phyloP scores from a whole-genome alignment of 2,888 invertebrate genomes.

The Tridacna gigas region DNA sequence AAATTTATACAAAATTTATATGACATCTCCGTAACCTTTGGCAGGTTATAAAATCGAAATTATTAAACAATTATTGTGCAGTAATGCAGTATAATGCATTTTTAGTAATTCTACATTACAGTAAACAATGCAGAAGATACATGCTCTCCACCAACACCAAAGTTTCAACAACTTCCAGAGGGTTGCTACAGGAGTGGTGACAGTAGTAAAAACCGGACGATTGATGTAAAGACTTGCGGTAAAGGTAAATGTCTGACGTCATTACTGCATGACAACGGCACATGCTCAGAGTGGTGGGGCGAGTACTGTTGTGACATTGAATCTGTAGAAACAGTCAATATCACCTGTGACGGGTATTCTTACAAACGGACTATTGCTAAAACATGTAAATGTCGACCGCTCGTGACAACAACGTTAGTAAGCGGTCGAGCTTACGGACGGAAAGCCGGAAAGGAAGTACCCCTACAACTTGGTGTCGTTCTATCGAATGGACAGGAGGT shows the following conservation, averaged over 20 bases:
- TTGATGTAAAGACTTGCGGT: constrained; percentile 42
- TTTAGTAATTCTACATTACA: not conserved
- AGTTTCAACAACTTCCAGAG: constrained; percentile 19
- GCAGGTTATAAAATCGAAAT: too few species aligned
- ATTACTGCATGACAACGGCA: constrained; percentile 34
- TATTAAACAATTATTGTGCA: too few species aligned
- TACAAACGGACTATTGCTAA: constrained; percentile 33
- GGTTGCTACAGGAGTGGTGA: constrained; percentile 29
- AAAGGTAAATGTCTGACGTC: constrained; percentile 33
- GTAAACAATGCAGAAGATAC: constrained; percentile 5
- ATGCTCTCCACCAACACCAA: constrained; percentile 20
- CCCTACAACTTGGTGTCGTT: constrained; percentile 38
- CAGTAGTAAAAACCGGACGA: constrained; percentile 6
- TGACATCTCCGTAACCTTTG: too few species aligned
- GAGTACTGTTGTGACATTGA: constrained; percentile 43
- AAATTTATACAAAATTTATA: too few species aligned
- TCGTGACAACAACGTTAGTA: constrained; percentile 29
- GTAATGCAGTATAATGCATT: too few species aligned
- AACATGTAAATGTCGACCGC: constrained; percentile 39
- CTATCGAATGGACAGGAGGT: constrained; percentile 23
- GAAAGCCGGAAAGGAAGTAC: constrained; percentile 27
- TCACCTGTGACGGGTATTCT: constrained; percentile 40
- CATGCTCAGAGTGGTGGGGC: constrained; percentile 36
- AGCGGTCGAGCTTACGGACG: constrained; percentile 36
- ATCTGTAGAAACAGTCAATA: constrained; percentile 9